Conservation (phyloP, 2,888 invertebrate genomes). For the Nephrotoma guestfalica region DNA sequence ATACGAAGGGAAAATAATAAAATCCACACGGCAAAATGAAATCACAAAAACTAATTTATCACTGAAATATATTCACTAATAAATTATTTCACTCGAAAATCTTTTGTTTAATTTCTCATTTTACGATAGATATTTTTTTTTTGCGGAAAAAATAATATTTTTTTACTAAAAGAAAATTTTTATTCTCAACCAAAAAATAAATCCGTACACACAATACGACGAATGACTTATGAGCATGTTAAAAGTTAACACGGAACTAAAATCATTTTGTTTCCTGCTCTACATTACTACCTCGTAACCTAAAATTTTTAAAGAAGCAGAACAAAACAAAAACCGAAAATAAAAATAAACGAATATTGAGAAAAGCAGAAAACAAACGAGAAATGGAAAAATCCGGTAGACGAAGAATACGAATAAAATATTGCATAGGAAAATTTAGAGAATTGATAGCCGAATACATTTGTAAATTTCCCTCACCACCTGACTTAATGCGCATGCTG, state of each 20-base stretch:
- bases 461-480: background rate
- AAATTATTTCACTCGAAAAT: background rate
- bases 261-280: conserved; percentile 2
- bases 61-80: background rate
- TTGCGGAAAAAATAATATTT: background rate
- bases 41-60: background rate
- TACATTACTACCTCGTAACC: background rate
- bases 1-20: background rate
- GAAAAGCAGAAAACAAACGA: background rate
- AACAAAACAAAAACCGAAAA: background rate
- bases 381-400: background rate
- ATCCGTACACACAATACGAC: background rate
- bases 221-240: background rate
- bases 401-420: background rate
- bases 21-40: background rate
- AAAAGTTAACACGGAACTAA: conserved; percentile 5
- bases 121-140: background rate
- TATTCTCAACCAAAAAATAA: background rate
- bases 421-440: background rate
- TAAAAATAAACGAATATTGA: background rate
- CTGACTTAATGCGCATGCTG: background rate
- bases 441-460: background rate
- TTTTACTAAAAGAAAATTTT: background rate
- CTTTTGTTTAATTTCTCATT: background rate
- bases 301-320: background rate